Base-by-base conservation (phyloP, 2,797 vertebrate species). In the Knipowitschia caucasica region DNA sequence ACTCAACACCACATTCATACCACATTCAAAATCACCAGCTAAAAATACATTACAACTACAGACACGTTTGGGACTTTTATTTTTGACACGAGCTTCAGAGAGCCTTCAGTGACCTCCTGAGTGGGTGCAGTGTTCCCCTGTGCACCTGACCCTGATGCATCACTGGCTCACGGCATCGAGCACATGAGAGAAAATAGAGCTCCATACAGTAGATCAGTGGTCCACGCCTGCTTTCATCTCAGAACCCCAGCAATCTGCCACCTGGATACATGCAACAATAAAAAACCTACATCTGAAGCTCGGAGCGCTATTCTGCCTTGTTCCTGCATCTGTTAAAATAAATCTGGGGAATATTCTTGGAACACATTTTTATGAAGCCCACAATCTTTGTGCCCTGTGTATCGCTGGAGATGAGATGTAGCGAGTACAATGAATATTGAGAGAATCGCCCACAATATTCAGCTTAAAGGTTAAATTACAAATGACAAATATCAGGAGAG, bases 221-320 rank as follows among this genome's bases (percentile, higher is more conserved):
- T 82, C 74, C 69, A 70, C 60, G 68, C 46, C 59, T 2, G 61
- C 80, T 87, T 86, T 88, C 74, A 87, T 88, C 82, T 85, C 68
- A 47, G 66, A 67, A 46, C 74, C 78, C 53, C 62, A 75, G 66
- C 69, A 46, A 79, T 75, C 78, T 77, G 72, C 75, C 81, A 84
- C 76, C 75, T 83, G 80, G 66, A 75, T 74, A 58, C 20, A 30
- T 63, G 71, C 71, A 67, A 25, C 12, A n/a, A 39, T 10, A 39
- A 42, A 42, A 40, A 40, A 23, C 27, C 27, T 44, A 70, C 67
- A 75, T 78, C 59, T 61, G 45, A 64, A 62, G 71, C 75, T 79
- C n/a, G 2, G 39, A 73, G 67, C 59, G 39, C 33, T 73, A 56
- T 56, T 64, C 55, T 56, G 26, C 44, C 25, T 61, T 49, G 39